Evolutionary conservation across 2,888 invertebrate species (phyloP).

Genomic region (Melanchra persicariae): DNA sequence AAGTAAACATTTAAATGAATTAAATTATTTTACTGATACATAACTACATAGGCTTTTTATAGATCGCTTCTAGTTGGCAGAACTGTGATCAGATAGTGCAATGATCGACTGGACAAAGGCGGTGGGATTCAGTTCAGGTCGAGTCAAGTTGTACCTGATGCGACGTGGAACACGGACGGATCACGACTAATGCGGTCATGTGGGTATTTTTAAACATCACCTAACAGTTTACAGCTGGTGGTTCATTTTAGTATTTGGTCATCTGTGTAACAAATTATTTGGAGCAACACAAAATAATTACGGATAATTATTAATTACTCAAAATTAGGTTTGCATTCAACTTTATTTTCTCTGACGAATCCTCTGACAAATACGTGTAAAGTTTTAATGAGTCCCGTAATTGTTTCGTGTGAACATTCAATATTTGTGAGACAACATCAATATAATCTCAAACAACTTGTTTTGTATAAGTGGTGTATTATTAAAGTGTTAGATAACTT

Average conservation of each 20-base stretch:
- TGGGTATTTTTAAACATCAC: constrained; percentile 86
- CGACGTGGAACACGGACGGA: constrained; percentile 53
- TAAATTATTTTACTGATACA: constrained; percentile 8
- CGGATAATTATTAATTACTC: not conserved
- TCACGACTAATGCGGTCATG: constrained; percentile 75
- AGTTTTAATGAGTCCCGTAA: constrained; percentile 15
- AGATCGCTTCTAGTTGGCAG: constrained; percentile 51
- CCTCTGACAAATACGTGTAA: not conserved
- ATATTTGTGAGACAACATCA: constrained; percentile 49
- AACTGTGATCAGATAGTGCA: constrained; percentile 46
- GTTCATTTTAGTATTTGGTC: constrained; percentile 55
- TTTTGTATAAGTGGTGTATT: constrained; percentile 47
- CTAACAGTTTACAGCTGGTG: constrained; percentile 71
- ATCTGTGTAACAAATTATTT: constrained; percentile 33
- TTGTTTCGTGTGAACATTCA: constrained; percentile 39
- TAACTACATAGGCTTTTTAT: not conserved
- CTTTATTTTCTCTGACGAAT: not conserved
- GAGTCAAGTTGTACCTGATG: constrained; percentile 60
- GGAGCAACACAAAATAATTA: constrained; percentile 50
- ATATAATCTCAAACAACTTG: constrained; percentile 49
- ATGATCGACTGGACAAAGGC: constrained; percentile 62
- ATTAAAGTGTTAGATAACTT: constrained; percentile 51
- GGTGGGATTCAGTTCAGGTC: constrained; percentile 55
- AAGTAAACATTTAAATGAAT: not conserved
- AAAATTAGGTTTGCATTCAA: not conserved